These are phyloP conservation scores for Ormyrus rosae DNA, from an alignment of 2,888 invertebrate genomes.

Conservation along the genomic window DNA sequence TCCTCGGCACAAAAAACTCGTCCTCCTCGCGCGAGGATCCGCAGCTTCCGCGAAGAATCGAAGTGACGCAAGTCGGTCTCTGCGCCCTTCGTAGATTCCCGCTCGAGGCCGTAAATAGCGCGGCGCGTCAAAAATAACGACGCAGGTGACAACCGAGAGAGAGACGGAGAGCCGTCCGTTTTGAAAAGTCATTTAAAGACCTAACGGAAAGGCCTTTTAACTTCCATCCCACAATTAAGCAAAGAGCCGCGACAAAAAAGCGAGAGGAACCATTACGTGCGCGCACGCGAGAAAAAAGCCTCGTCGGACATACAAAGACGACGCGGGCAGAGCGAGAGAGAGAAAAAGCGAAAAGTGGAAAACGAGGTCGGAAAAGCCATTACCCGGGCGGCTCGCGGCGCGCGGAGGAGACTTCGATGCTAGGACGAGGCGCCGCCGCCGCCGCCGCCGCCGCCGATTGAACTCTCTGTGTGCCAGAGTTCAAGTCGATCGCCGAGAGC, in stretches of 20 bases:
- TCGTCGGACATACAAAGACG: not conserved
- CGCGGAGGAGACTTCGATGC: conserved; percentile 71
- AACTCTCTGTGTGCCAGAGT: conserved; percentile 57
- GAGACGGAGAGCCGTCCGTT: not conserved
- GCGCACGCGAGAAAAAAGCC: not conserved
- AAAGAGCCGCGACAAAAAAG: not conserved
- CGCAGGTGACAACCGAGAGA: conserved; percentile 6
- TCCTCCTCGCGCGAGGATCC: no score
- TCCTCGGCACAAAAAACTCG: not conserved
- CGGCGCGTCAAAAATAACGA: not conserved
- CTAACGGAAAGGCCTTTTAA: conserved; percentile 31
- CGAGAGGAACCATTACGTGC: no score
- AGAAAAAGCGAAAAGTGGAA: not conserved
- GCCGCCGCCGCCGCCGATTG: conserved; percentile 55
- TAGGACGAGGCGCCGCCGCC: conserved; percentile 58
- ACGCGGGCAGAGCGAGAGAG: not conserved
- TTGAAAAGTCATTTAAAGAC: conserved; percentile 40
- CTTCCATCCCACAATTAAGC: conserved; percentile 14
- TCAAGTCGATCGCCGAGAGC: conserved; percentile 7
- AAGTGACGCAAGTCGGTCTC: not conserved
- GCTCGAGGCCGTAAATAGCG: no score
- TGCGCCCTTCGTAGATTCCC: no score
- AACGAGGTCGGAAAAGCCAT: conserved; percentile 40
- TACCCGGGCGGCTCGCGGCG: conserved; percentile 43
- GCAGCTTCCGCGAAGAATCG: conserved; percentile 30